Conservation (phyloP, 1,140 invertebrate species). For the Drosophila insularis region DNA sequence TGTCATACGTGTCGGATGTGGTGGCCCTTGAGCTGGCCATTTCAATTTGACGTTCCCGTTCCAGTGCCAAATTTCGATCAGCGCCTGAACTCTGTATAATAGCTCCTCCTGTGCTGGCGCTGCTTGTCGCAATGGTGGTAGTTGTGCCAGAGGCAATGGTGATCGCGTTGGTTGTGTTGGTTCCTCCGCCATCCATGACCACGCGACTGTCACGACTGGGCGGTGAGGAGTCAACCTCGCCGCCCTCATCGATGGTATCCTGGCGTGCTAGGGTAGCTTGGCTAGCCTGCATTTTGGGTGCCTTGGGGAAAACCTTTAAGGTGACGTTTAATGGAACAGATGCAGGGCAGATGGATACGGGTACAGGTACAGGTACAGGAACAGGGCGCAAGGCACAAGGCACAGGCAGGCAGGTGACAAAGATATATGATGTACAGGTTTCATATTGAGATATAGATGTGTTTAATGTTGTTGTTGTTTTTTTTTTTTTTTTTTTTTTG, state of each 20-base stretch:
- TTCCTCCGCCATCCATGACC: constrained; percentile 62
- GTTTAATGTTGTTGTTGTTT: neutral
- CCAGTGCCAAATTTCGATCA: constrained; percentile 69
- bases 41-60: constrained; percentile 83
- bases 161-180: neutral
- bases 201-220: constrained; percentile 72
- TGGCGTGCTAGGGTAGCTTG: constrained; percentile 85
- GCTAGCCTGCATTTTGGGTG: constrained; percentile 87
- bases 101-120: constrained; percentile 49
- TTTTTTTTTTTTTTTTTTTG: too few species aligned
- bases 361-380: constrained; percentile 23
- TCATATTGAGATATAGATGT: constrained; percentile 16
- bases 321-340: constrained; percentile 68
- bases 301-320: constrained; percentile 87
- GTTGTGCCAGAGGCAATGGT: neutral
- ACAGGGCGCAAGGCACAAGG: constrained; percentile 6
- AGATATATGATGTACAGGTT: constrained; percentile 32
- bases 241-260: constrained; percentile 93
- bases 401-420: constrained; percentile 32
- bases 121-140: constrained; percentile 8
- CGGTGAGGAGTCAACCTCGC: constrained; percentile 84
- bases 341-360: constrained; percentile 54
- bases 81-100: constrained; percentile 27
- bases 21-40: constrained; percentile 82
- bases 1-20: constrained; percentile 86